Base-by-base conservation (phyloP, 1,140 invertebrate species). In the Fopius arisanus region DNA sequence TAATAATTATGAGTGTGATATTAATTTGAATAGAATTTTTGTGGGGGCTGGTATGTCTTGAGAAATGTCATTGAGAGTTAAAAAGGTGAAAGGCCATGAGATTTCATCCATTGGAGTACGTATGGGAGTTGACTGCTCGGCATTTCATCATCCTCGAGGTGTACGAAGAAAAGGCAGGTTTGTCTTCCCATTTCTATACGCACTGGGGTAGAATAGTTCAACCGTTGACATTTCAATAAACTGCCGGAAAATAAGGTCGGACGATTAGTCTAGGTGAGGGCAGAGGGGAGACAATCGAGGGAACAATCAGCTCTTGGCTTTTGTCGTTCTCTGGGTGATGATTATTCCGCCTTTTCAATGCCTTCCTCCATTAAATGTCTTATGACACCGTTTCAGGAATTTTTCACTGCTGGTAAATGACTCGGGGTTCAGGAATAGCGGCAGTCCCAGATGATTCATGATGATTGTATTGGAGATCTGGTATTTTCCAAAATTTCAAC, bases 161-260 rank as follows among this genome's bases (percentile, higher is more conserved):
- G 33, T 29, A 65, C 48, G 43, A 48, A 26, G 28, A 70, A 54
- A 31, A 70, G 28, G n/a, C 26, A 16, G 26, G n/a, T 65, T 31
- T 29, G n/a, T 65, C n/a, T 65, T 31, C 29, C n/a, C 29, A 31
- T 65, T 31, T 54, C 51, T 43, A 28, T 37, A 37, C 40, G 40
- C 43, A 54, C 40, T 29, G 70, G 68, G 31, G 40, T 73, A 62
- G 59, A 76, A 75, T 77, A 75, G 80, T 76, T 79, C 77, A 80
- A 67, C 63, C 73, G 73, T 75, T 80, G 82, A 82, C 81, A 80
- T 81, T 81, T 83, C 77, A 79, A 84, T 83, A 78, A 80, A 82
- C 74, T 74, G 59, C 65, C 29, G 43, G 29, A 62, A 70, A 76
- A 73, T 76, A 74, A 76, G 75, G 75, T 74, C 72, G 43, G 37